phyloP scores from a whole-genome alignment of 2,888 invertebrate genomes.

The Micropterix aruncella region DNA sequence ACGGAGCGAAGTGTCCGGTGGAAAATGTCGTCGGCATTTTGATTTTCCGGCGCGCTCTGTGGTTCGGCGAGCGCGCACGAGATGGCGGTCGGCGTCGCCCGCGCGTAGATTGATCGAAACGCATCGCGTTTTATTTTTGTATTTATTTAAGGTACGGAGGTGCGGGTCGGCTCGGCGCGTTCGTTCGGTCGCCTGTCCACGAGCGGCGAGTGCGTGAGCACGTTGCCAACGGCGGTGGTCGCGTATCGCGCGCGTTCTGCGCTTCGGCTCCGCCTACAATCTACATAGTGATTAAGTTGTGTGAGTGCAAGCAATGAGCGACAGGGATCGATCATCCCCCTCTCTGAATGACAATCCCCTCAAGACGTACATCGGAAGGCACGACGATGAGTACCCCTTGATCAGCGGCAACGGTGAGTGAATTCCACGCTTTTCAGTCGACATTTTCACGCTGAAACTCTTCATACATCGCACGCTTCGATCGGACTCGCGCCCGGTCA shows the following conservation, averaged over 20 bases:
- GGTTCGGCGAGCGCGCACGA: too few species aligned
- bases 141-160: neutral
- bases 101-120: neutral
- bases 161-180: neutral
- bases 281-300: neutral
- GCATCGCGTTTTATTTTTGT: neutral
- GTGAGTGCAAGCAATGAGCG: slow-evolving; percentile 73
- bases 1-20: too few species aligned
- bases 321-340: slow-evolving; percentile 81
- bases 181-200: too few species aligned
- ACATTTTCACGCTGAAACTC: slow-evolving; percentile 13
- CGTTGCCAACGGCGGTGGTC: neutral
- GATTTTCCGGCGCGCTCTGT: too few species aligned
- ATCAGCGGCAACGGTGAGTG: slow-evolving; percentile 61
- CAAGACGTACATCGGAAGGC: slow-evolving; percentile 74
- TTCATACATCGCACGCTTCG: slow-evolving; percentile 15
- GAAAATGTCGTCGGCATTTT: too few species aligned
- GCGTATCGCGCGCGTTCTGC: neutral
- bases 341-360: slow-evolving; percentile 79
- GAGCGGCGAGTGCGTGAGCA: neutral
- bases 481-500: slow-evolving; percentile 11
- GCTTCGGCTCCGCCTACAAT: too few species aligned
- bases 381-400: slow-evolving; percentile 66
- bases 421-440: slow-evolving; percentile 10
- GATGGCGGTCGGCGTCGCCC: neutral